Conservation (phyloP, 2,113 vertebrate genomes). For the Bubo blakistoni region DNA sequence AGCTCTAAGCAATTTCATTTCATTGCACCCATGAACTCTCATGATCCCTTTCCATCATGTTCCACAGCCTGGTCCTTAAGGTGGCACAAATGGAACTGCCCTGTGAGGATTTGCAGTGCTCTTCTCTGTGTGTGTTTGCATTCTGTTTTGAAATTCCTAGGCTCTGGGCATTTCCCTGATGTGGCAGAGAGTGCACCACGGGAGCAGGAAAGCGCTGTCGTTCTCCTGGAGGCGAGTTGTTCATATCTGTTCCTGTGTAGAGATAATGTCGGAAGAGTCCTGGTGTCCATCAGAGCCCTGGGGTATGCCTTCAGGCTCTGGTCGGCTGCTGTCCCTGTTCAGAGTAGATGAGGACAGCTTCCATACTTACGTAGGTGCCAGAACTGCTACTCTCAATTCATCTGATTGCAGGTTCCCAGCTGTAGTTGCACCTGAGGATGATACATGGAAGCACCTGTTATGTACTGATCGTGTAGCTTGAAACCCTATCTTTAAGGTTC, state of each 20-base stretch:
- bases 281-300: neutral
- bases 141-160: neutral
- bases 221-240: neutral
- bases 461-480: neutral
- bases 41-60: constrained; percentile 4
- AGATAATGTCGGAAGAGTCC: neutral
- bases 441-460: neutral
- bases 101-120: neutral
- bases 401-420: neutral
- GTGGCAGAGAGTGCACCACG: neutral
- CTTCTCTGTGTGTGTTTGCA: neutral
- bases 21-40: constrained; percentile 36
- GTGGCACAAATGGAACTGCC: neutral
- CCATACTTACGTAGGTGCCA: neutral
- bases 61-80: neutral
- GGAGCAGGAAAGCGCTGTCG: neutral
- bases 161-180: neutral
- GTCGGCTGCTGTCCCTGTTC: neutral
- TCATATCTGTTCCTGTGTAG: neutral
- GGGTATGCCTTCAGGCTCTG: neutral
- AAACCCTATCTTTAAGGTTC: neutral
- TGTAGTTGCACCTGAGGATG: neutral
- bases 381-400: fast-evolving
- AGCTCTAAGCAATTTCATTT: neutral
- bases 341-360: neutral